Evolutionary conservation across 1,140 invertebrate genomes (phyloP).

Genomic region (Papilio dardanus): DNA sequence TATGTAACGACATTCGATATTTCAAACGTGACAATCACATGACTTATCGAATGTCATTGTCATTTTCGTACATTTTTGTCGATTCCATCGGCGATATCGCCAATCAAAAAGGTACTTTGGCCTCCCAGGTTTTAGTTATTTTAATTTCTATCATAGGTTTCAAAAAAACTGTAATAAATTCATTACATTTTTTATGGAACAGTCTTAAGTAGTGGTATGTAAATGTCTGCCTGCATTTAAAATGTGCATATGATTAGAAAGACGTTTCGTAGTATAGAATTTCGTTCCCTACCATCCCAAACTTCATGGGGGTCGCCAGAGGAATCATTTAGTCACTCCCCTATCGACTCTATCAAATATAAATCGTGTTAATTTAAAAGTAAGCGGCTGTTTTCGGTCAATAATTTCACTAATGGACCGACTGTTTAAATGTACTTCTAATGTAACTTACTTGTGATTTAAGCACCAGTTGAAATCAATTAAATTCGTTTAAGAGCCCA

Average conservation of each 20-base stretch:
- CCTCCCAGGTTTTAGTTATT: too few species aligned
- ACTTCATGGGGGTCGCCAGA: neutral
- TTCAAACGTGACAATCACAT: too few species aligned
- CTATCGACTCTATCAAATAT: neutral
- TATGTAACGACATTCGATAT: too few species aligned
- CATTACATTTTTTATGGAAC: neutral
- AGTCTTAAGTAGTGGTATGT: neutral
- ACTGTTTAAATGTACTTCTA: conserved; percentile 32
- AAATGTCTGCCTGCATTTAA: too few species aligned
- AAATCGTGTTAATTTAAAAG: conserved; percentile 21
- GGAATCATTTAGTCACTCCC: neutral
- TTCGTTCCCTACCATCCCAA: neutral
- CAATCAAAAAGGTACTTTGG: too few species aligned
- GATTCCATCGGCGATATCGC: too few species aligned
- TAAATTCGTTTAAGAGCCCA: conserved; percentile 57
- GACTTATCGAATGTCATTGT: too few species aligned
- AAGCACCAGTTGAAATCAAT: conserved; percentile 51
- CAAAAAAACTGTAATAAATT: too few species aligned
- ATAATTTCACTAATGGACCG: conserved; percentile 18
- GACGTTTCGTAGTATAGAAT: neutral
- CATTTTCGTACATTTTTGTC: too few species aligned
- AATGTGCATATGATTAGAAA: too few species aligned
- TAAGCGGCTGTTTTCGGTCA: neutral
- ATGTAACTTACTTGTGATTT: conserved; percentile 13
- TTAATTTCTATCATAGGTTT: too few species aligned